phyloP scores from a whole-genome alignment of 2,113 vertebrate genomes.

The Sciurus niger region DNA sequence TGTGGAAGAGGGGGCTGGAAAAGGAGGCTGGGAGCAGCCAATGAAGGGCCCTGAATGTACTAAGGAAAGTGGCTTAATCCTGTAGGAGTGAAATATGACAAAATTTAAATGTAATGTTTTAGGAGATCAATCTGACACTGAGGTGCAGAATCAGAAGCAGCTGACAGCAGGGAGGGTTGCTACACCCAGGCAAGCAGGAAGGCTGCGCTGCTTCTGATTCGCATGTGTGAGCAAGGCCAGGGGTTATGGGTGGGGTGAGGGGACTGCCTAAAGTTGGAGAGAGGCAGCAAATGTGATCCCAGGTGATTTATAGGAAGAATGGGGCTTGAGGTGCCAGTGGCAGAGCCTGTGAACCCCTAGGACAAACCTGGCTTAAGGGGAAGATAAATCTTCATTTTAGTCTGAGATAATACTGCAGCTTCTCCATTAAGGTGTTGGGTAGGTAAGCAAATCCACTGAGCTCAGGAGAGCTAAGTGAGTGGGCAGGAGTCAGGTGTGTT shows the following conservation, averaged over 20 bases:
- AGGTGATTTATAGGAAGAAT: neutral
- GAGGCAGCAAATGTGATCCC: neutral
- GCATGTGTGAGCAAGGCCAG: neutral
- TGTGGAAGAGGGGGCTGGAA: neutral
- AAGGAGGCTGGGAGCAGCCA: neutral
- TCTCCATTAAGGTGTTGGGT: neutral
- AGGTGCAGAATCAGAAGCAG: constrained; percentile 53
- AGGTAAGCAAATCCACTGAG: constrained; percentile 39
- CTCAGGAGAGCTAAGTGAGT: neutral
- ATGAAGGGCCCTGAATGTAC: neutral
- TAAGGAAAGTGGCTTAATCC: constrained; percentile 53
- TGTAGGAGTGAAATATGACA: constrained; percentile 65
- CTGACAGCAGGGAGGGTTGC: neutral
- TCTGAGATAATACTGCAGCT: constrained; percentile 32
- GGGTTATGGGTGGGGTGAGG: neutral
- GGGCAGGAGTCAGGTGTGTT: constrained; percentile 4
- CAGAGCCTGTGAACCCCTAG: constrained; percentile 1
- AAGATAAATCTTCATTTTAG: constrained; percentile 28
- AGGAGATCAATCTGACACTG: constrained; percentile 45
- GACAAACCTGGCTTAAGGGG: neutral
- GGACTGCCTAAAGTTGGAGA: neutral
- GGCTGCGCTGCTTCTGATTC: neutral
- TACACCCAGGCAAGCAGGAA: neutral
- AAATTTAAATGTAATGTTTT: constrained; percentile 46
- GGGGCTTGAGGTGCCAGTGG: neutral